Percentiles rank a stretch among this genome's conserved stretches.
Evolutionary conservation across 2,797 vertebrate species (phyloP).

Genomic region (Poeciliopsis gracilis): DNA sequence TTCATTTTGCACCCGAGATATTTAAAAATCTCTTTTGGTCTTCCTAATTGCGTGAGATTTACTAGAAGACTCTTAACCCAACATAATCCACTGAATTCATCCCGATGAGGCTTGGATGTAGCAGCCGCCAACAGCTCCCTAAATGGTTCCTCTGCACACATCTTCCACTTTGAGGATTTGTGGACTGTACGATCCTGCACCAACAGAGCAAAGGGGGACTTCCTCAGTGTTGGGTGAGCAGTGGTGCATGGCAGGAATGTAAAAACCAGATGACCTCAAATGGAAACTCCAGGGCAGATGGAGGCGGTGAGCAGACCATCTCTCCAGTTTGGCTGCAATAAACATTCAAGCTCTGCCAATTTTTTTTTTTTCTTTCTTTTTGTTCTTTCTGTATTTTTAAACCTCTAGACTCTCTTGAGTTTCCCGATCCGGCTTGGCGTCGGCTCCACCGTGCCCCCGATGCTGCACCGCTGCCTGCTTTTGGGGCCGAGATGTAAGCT

Average conservation of each 20-base stretch:
- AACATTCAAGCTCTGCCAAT: constrained; percentile 49
- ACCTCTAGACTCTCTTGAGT: constrained; percentile 8
- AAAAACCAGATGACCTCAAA: constrained; percentile 81
- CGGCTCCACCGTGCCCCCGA: constrained; percentile 57
- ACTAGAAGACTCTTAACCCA: not conserved
- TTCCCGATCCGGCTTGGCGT: constrained; percentile 51
- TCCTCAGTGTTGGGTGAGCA: constrained; percentile 55
- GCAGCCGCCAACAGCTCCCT: constrained; percentile 27
- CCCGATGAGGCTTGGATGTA: not conserved
- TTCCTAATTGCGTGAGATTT: not conserved
- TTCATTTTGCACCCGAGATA: not conserved
- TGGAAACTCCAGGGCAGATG: constrained; percentile 75
- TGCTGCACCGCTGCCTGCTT: constrained; percentile 51
- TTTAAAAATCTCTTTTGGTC: not conserved
- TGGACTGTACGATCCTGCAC: constrained; percentile 27
- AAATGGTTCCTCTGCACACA: constrained; percentile 22
- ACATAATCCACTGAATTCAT: constrained; percentile 10
- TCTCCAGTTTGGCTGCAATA: constrained; percentile 58
- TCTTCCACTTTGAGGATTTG: constrained; percentile 38
- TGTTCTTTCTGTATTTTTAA: constrained; percentile 2
- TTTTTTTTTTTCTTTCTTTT: not conserved
- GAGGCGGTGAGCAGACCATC: constrained; percentile 61
- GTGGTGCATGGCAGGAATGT: constrained; percentile 74
- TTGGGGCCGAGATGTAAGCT: constrained; percentile 37
- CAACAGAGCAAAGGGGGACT: constrained; percentile 43